A percentile compares a stretch with the other conserved stretches of the same genome.
Conservation (phyloP, 2,797 vertebrate genomes). For the Hippocampus kuda region DNA sequence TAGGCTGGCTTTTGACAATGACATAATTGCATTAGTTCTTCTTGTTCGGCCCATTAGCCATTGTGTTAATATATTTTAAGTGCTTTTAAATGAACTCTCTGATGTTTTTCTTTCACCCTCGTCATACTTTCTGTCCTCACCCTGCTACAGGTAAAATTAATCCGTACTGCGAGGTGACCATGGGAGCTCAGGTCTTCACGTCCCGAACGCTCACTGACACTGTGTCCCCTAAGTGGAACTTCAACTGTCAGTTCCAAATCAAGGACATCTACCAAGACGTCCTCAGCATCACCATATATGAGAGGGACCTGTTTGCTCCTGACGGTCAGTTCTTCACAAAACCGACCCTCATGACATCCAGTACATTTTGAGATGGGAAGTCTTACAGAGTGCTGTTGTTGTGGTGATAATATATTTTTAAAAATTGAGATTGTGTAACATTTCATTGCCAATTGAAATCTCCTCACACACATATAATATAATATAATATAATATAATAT, state of each 20-base stretch:
- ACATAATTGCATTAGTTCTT: background rate
- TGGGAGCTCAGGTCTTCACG: constrained; percentile 91
- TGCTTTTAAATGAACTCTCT: background rate
- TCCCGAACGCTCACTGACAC: constrained; percentile 87
- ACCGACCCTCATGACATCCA: background rate
- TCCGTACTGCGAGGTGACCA: constrained; percentile 90
- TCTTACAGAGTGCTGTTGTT: no score
- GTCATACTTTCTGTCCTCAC: background rate
- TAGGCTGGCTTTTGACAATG: background rate
- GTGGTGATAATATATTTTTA: no score
- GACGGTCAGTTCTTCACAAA: constrained; percentile 71
- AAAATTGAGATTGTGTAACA: no score
- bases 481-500: no score
- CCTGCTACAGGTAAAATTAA: constrained; percentile 80
- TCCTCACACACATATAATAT: no score
- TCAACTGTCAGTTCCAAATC: constrained; percentile 96
- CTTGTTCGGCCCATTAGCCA: background rate
- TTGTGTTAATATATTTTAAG: background rate
- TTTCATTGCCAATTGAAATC: no score
- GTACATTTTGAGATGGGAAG: no score
- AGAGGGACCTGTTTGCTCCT: constrained; percentile 88
- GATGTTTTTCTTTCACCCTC: background rate
- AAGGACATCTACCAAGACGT: constrained; percentile 94
- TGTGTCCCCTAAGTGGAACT: constrained; percentile 93
- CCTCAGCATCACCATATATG: constrained; percentile 87